Evolutionary conservation across 2,113 vertebrate genomes (phyloP).

Genomic region (Etheostoma cragini): DNA sequence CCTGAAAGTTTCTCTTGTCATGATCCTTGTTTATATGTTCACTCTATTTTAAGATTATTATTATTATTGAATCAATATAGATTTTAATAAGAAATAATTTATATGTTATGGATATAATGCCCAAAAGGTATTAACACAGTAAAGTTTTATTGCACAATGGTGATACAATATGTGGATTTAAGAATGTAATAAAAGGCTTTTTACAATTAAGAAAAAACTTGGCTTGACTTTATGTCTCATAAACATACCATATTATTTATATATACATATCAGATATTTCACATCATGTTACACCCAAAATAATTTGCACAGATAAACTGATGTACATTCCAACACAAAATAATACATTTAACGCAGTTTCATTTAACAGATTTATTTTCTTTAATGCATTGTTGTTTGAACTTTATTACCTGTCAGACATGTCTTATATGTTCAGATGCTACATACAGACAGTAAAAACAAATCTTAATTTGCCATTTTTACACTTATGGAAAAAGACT

Average conservation of each 20-base stretch:
- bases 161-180: conserved; percentile 82
- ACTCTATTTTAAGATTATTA: conserved; percentile 79
- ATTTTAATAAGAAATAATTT: conserved; percentile 87
- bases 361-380: not conserved
- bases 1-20: conserved; percentile 79
- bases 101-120: conserved; percentile 83
- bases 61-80: conserved; percentile 82
- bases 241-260: not conserved
- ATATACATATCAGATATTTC: too few species aligned
- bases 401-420: not conserved
- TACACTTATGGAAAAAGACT: not conserved
- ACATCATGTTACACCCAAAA: not conserved
- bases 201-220: conserved; percentile 69
- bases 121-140: conserved; percentile 79
- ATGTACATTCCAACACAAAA: not conserved
- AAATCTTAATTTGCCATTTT: not conserved
- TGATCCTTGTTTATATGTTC: conserved; percentile 80
- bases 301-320: not conserved
- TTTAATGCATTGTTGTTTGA: not conserved
- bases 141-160: conserved; percentile 82
- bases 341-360: not conserved
- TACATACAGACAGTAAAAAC: not conserved
- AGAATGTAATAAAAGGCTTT: conserved; percentile 88
- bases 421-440: not conserved
- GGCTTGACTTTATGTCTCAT: not conserved